Percentiles rank a stretch among this genome's conserved stretches.
Conservation (phyloP, 2,888 invertebrate genomes). For the Encarsia formosa region DNA sequence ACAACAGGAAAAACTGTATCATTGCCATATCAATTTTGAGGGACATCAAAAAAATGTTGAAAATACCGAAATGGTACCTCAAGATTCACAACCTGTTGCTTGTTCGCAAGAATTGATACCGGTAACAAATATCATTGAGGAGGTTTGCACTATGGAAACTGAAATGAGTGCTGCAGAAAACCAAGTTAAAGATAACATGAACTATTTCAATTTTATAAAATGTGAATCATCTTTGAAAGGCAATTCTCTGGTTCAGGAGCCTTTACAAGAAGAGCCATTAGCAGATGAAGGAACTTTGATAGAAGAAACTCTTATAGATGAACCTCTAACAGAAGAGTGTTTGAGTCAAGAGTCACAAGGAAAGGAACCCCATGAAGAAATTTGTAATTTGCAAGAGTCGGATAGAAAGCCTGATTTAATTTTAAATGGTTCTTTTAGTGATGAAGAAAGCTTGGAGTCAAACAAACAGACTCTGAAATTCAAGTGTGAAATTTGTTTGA, state of each 20-base stretch:
- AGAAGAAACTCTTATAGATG: too few species aligned
- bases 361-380: too few species aligned
- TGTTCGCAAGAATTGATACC: constrained; percentile 28
- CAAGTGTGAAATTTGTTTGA: constrained; percentile 43
- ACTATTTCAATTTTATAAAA: neutral
- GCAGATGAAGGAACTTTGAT: too few species aligned
- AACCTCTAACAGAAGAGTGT: constrained; percentile 27
- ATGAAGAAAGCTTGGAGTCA: constrained; percentile 26
- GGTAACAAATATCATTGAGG: constrained; percentile 25
- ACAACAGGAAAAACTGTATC: constrained; percentile 34
- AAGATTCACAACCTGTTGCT: constrained; percentile 19
- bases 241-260: too few species aligned
- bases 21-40: constrained; percentile 35
- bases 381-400: too few species aligned
- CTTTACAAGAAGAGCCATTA: too few species aligned
- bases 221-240: too few species aligned
- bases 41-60: constrained; percentile 20
- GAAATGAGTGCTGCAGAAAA: constrained; percentile 9
- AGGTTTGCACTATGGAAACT: constrained; percentile 19
- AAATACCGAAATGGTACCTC: constrained; percentile 15
- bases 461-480: constrained; percentile 26
- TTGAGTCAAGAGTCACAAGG: too few species aligned
- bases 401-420: constrained; percentile 36
- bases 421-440: constrained; percentile 35
- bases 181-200: constrained; percentile 19